Evolutionary conservation across 2,113 vertebrate species (phyloP).

Genomic region (Bufo bufo): DNA sequence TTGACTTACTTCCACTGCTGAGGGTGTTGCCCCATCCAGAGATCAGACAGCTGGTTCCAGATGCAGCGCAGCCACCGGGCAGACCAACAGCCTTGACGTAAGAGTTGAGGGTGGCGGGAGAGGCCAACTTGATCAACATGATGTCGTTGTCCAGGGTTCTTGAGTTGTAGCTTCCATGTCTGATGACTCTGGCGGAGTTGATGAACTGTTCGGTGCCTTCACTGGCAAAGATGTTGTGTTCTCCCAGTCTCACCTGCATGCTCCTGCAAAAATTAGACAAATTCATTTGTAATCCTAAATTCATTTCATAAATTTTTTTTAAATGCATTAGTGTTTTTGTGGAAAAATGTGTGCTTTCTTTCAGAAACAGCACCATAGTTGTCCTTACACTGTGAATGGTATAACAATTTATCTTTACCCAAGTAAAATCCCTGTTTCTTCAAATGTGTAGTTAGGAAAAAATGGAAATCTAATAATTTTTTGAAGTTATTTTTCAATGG

Average conservation of each 20-base stretch:
- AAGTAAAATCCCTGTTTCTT: too few relatives aligned
- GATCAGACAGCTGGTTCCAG: conserved; percentile 70
- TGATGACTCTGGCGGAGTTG: conserved; percentile 56
- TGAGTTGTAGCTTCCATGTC: conserved; percentile 62
- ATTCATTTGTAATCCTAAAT: too few relatives aligned
- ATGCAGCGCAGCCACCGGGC: conserved; percentile 69
- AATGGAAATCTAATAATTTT: too few relatives aligned
- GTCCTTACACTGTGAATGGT: too few relatives aligned
- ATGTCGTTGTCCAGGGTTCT: conserved; percentile 76
- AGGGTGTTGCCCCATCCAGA: conserved; percentile 77
- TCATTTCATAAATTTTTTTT: too few relatives aligned
- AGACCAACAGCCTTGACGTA: conserved; percentile 69
- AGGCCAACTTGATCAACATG: conserved; percentile 80
- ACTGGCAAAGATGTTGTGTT: conserved; percentile 36
- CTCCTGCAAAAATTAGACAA: neutral
- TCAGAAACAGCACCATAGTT: too few relatives aligned
- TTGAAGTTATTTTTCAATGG: too few relatives aligned
- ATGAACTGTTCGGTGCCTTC: conserved; percentile 66
- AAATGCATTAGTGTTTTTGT: too few relatives aligned
- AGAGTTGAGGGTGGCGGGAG: conserved; percentile 67
- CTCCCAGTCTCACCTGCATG: conserved; percentile 66
- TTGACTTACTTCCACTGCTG: conserved; percentile 65
- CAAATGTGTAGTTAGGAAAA: too few relatives aligned
- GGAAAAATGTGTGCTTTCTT: too few relatives aligned
- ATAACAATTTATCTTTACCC: too few relatives aligned